Conservation (phyloP, 2,888 invertebrate species). For the Altica lythri region DNA sequence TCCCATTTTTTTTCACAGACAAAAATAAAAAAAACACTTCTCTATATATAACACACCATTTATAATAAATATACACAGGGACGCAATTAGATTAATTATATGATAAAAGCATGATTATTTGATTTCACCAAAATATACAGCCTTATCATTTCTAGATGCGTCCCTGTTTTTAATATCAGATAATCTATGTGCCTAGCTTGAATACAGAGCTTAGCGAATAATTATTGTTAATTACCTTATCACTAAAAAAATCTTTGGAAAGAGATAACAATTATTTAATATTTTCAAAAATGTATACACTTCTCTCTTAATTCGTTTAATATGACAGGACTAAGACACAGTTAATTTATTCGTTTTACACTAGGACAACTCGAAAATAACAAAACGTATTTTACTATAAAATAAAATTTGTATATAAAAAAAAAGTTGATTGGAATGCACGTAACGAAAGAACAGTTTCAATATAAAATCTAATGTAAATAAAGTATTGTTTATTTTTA, state of each 20-base stretch:
- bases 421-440: no score
- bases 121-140: no score
- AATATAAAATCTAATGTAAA: no score
- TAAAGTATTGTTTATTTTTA: no score
- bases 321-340: slow-evolving; percentile 61
- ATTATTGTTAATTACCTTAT: slow-evolving; percentile 53
- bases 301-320: slow-evolving; percentile 57
- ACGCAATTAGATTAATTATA: not conserved
- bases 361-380: slow-evolving; percentile 24
- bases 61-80: slow-evolving; percentile 16
- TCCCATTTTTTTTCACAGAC: slow-evolving; percentile 29
- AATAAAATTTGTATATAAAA: no score
- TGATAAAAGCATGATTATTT: no score
- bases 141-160: not conserved
- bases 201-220: slow-evolving; percentile 52
- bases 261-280: slow-evolving; percentile 58
- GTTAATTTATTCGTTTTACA: slow-evolving; percentile 56
- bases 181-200: slow-evolving; percentile 49
- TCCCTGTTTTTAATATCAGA: slow-evolving; percentile 33
- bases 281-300: slow-evolving; percentile 58
- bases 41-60: slow-evolving; percentile 39
- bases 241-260: slow-evolving; percentile 59
- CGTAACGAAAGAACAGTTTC: no score
- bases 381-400: slow-evolving; percentile 20
- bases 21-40: slow-evolving; percentile 41